Evolutionary conservation across 2,113 vertebrate genomes (phyloP).

Genomic region (Chaetorhynchus papuensis): DNA sequence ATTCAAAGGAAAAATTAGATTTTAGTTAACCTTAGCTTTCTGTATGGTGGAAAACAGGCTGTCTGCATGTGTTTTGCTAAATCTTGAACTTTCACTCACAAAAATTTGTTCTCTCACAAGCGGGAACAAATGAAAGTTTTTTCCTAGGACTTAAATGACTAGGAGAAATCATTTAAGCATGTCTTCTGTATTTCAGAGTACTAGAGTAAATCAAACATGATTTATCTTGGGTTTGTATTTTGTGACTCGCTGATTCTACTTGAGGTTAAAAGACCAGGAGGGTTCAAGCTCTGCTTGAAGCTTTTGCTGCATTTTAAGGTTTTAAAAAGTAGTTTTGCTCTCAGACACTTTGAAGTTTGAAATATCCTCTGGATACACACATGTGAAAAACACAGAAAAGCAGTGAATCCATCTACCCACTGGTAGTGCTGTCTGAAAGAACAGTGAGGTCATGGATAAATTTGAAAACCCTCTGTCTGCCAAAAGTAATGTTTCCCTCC

Average conservation of each 20-base stretch:
- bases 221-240: background rate
- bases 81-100: background rate
- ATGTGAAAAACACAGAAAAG: background rate
- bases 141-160: background rate
- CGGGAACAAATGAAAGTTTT: background rate
- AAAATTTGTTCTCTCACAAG: background rate
- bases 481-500: background rate
- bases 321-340: background rate
- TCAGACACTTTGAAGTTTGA: background rate
- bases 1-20: background rate
- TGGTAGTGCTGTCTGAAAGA: background rate
- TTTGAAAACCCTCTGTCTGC: background rate
- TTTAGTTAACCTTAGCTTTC: background rate
- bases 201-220: background rate
- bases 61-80: background rate
- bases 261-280: background rate
- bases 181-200: background rate
- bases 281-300: background rate
- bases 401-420: background rate
- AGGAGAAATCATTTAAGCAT: background rate
- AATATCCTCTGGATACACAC: background rate
- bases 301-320: background rate
- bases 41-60: background rate
- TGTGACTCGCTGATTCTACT: background rate
- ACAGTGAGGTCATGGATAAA: background rate